Evolutionary conservation across 1,140 invertebrate genomes (phyloP), one percentile per base, ranked within the genome.

Genomic region (Condylostylus longicornis): DNA sequence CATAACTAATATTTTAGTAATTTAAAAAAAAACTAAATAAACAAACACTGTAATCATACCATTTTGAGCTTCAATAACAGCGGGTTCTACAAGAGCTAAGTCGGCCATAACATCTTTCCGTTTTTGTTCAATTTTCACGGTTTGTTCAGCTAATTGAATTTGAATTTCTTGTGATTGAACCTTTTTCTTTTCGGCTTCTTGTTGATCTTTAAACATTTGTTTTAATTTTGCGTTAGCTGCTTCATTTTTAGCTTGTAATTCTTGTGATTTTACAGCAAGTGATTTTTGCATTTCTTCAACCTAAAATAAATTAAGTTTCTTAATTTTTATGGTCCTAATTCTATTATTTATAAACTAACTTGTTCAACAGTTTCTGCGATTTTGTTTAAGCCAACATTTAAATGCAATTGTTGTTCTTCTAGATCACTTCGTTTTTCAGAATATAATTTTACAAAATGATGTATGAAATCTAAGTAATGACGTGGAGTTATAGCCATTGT

Each of bases 391-490:
- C 96, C 96, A 29, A 98, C 93, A 61, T 98, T 98, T 38, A 99
- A 67, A 69, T 99, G 96, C 2, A 98, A 69, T 54, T 99, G 94
- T 56, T 99, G 94, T 54, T 99, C 96, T 62, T 99, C 95, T 22
- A 99, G 66, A 58, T 98, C 94, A 5, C 89, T 87, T 19, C 94
- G 76, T 64, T 99, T 99, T 62, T 99, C 95, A 50, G 89, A 84
- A 62, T 96, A 95, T 29, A 99, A 63, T 59, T 96, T 96, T 5
- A 95, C 94, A 69, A 97, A 98, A 63, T 99, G 96, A 65, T 97
- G 86, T 51, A 99, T 99, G 60, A 99, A 98, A 64, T 99, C 96
- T n/a, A 99, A 64, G 62, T 96, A 99, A 66, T 99, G 96, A 38
- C 77, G 70, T 2, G 96, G 95, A 4, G 95, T 98, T 17, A 98